Base-by-base conservation (phyloP, 2,113 vertebrate species). In the Paramisgurnus dabryanus region DNA sequence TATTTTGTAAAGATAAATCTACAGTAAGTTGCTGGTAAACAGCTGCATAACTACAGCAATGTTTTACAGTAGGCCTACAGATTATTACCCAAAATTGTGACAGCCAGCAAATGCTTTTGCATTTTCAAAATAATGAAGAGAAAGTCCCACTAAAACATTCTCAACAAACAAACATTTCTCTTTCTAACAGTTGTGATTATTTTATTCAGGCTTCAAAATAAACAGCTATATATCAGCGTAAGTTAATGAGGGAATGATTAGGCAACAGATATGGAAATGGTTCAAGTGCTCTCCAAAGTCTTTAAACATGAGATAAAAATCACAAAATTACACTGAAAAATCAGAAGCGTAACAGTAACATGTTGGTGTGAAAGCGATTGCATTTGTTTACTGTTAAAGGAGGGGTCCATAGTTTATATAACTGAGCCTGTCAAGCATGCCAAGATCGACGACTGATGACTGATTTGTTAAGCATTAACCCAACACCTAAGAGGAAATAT, bases 281-380 rank as follows among this genome's bases (percentile, higher is more conserved):
- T 47, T 18, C 57, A 8, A 7, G n/a, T 5, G 67, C 45, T 11
- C 45, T 11, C 43, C 39, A 66, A 63, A 40, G 78, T 80, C 45
- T 65, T 80, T 72, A 18, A 17, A 55, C 18, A 6, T 0, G 7
- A 43, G 47, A 80, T 72, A 65, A 11, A 65, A 9, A 12, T 49
- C 40, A 22, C 34, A 17, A 64, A 79, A 70, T 49, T 61, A 8
- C 77, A 11, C 77, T 79, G 15, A 63, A 57, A 71, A 71, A 43
- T 13, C 72, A 27, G n/a, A 61, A 58, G 55, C n/a, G 53, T 22
- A 22, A 22, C 22, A 22, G 22, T 12, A 61, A 64, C 57, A 70
- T 5, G 27, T 9, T 50, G 67, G 17, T 7, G 11, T 40, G 67
- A 71, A 64, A 71, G 18, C 4, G n/a, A 65, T 13, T 5, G 78